Base-by-base conservation (phyloP, 2,888 invertebrate genomes). In the Noctua janthina region DNA sequence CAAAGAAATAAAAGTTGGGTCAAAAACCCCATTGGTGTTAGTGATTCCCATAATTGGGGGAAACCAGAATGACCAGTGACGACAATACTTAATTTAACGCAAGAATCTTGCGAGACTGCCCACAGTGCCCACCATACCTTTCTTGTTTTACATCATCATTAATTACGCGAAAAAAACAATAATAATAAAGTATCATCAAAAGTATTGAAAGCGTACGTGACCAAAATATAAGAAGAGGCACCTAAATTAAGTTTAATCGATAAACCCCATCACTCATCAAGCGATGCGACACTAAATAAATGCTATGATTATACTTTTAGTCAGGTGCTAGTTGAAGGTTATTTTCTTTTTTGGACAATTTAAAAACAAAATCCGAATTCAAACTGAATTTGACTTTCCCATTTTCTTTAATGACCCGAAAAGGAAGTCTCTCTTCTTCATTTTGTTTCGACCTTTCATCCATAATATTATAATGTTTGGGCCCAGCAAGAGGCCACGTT, bases 11-110 rank as follows among this genome's bases (percentile, higher is more conserved):
- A 86, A 87, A 76, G 67, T 46, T 51, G 74, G 78, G 87, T 84
- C 81, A 87, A 86, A 74, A 87, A 81, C 84, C 85, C 78, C 87
- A 84, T 85, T 74, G 39, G 23, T 74, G 71, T 75, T 75, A 59
- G 76, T 78, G 70, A 56, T 62, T 71, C 81, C 35, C 77, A 76
- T 73, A 43, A 66, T 76, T 75, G 23, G 59, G 76, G 59, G 70
- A 83, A 86, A 84, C 87, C 84, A 78, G 85, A 86, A 49, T 78
- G 23, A 81, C 84, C 54, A 76, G 84, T 81, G 59, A 51, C 17
- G 69, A 74, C 67, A 59, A 56, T 73, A 56, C 77, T 77, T 75
- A 80, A 62, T 83, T 74, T 20, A 74, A 74, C n/a, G 1, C 71
- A 51, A 74, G 76, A 76, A 82, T 79, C 71, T 85, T 23, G 71